A percentile compares a stretch with the other conserved stretches of the same genome.
Evolutionary conservation across 2,888 invertebrate genomes (phyloP).

Genomic region (Drosophila macrothrix): DNA sequence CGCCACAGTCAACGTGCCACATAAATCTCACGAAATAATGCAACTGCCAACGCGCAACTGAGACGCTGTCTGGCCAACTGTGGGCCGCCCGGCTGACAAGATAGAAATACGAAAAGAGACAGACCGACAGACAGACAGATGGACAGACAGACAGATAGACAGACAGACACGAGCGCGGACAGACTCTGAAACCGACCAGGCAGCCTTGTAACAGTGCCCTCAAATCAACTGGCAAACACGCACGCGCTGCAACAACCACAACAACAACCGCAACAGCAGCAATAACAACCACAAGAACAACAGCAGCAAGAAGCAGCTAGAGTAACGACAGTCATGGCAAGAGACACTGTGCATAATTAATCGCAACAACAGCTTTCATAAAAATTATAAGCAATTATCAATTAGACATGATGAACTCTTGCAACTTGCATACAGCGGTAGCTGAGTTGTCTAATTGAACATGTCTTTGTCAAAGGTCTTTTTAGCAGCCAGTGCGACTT

Average conservation of each 20-base stretch:
- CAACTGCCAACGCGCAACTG: constrained; percentile 68
- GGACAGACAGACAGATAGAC: constrained; percentile 11
- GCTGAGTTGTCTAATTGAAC: background rate
- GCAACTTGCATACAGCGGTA: background rate
- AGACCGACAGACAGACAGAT: constrained; percentile 2
- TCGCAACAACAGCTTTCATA: constrained; percentile 29
- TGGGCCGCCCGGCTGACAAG: constrained; percentile 34
- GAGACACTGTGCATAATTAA: constrained; percentile 37
- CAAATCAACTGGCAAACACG: constrained; percentile 77
- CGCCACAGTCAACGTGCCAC: constrained; percentile 17
- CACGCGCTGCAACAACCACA: constrained; percentile 58
- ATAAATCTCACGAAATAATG: constrained; percentile 57
- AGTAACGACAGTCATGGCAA: constrained; percentile 47
- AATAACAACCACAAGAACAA: constrained; percentile 10
- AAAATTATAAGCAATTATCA: constrained; percentile 24
- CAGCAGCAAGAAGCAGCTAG: constrained; percentile 19
- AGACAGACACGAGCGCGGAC: constrained; percentile 18
- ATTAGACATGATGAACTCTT: constrained; percentile 1
- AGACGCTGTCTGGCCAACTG: constrained; percentile 66
- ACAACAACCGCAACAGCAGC: constrained; percentile 38
- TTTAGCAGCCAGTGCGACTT: background rate
- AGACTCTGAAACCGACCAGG: constrained; percentile 57
- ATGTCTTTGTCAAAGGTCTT: background rate
- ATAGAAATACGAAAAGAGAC: constrained; percentile 23
- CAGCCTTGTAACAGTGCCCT: constrained; percentile 83